Conservation (phyloP, 2,797 vertebrate species). For the Rhynchonycteris naso region DNA sequence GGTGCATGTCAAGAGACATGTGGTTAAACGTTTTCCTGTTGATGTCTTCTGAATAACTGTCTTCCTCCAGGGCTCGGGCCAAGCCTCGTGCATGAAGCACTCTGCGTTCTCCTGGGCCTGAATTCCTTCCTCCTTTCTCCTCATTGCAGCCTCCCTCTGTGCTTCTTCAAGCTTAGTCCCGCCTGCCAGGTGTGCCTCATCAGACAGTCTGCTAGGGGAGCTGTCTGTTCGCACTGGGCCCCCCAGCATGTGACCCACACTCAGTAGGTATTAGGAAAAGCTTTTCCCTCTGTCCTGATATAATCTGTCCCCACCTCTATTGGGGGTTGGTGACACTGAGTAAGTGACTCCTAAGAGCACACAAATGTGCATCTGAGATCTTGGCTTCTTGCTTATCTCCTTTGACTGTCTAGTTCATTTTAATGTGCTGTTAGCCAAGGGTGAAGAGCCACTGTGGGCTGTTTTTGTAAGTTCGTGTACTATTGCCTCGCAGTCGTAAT, state of each 20-base stretch:
- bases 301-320: not conserved
- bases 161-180: rapidly evolving
- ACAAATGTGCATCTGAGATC: not conserved
- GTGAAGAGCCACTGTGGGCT: not conserved
- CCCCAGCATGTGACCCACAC: not conserved
- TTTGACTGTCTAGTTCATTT: not conserved
- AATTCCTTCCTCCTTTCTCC: not conserved
- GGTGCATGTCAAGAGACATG: rapidly evolving
- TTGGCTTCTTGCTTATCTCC: not conserved
- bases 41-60: not conserved
- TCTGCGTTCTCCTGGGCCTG: not conserved
- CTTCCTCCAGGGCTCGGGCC: not conserved
- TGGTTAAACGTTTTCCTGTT: not conserved
- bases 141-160: no score
- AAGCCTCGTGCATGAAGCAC: not conserved
- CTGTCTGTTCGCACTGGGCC: not conserved
- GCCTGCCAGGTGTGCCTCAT: not conserved
- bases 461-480: not conserved
- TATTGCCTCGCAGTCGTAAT: not conserved
- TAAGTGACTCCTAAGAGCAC: not conserved
- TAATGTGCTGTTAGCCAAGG: not conserved
- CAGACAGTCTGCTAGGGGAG: not conserved
- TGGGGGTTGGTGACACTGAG: not conserved
- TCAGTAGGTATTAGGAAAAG: not conserved
- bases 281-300: not conserved